Conservation (phyloP, 1,140 invertebrate species). For the Penaeus indicus region DNA sequence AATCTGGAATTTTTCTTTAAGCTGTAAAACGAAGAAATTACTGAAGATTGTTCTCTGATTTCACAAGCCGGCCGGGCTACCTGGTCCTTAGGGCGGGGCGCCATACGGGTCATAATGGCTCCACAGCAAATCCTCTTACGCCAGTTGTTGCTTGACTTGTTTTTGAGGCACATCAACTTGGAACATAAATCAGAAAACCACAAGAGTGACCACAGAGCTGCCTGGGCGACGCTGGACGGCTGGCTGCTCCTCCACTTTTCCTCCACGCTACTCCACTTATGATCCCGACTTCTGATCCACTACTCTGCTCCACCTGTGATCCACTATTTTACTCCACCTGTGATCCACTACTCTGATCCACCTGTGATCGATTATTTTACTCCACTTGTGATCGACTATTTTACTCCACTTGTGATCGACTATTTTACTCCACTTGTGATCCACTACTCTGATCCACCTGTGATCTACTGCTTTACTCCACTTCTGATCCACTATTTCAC, state of each 20-base stretch:
- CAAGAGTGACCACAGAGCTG: constrained; percentile 55
- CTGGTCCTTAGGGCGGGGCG: not conserved
- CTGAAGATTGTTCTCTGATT: constrained; percentile 56
- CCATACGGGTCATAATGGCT: constrained; percentile 5
- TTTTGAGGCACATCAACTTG: constrained; percentile 54
- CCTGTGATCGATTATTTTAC: not conserved
- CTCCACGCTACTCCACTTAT: not conserved
- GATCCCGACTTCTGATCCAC: not conserved
- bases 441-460: not conserved
- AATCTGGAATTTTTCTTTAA: constrained; percentile 42
- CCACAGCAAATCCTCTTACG: not conserved
- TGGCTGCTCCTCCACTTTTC: not conserved
- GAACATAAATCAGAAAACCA: constrained; percentile 59
- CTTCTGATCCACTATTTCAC: no score
- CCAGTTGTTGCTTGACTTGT: constrained; percentile 26
- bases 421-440: not conserved
- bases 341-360: not conserved
- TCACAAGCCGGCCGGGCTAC: not conserved
- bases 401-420: not conserved
- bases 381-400: not conserved
- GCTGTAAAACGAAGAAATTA: constrained; percentile 59
- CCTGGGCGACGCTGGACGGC: not conserved
- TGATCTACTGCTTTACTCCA: no score
- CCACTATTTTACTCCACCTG: not conserved
- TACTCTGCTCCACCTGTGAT: not conserved